Base-by-base conservation (phyloP, 1,140 invertebrate species). In the Bradynema listronoti region DNA sequence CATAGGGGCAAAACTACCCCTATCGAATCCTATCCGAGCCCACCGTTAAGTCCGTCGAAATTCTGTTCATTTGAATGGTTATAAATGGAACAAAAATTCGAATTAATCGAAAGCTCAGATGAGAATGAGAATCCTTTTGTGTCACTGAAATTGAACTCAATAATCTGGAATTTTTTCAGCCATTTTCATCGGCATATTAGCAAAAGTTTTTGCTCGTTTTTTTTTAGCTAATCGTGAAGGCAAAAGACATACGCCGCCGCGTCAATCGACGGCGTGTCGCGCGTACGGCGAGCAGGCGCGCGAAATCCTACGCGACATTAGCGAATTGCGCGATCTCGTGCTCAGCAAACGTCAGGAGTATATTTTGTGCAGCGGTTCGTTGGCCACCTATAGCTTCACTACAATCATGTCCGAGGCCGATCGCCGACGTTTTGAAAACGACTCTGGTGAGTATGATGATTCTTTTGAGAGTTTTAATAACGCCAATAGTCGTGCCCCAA, bases 331-430 rank as follows among this genome's bases (percentile, higher is more conserved):
- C 30, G 59, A 71, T 45, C 46, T 75, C 16, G 62, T 71, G 16
- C 41, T 75, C 34, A 61, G 72, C 14, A 74, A 67, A 27, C 69
- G 69, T 6, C 58, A 71, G 43, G 47, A 51, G 6, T 71, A 71
- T 42, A 52, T 71, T 29, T 55, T 68, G 27, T 69, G 66, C 53
- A 57, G 62, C 45, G 56, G 54, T 11, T 33, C 60, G n/a, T 50
- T 75, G 34, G 53, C 61, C 16, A 64, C 46, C 27, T 69, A 75
- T 61, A 67, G 67, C 4, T 39, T 56, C n/a, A 45, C 53, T 19
- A 58, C 65, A 4, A 57, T 67, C 39, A 72, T 71, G 68, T 54
- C 71, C 3, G 69, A 71, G 39, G 16, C 51, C 24, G 69, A 71
- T 47, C 41, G 69, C 9, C 39, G 56, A 39, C 61, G 60, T 34